Percentiles rank a stretch among this genome's conserved stretches.
phyloP scores from a whole-genome alignment of 2,888 invertebrate species.

The Dione juno region DNA sequence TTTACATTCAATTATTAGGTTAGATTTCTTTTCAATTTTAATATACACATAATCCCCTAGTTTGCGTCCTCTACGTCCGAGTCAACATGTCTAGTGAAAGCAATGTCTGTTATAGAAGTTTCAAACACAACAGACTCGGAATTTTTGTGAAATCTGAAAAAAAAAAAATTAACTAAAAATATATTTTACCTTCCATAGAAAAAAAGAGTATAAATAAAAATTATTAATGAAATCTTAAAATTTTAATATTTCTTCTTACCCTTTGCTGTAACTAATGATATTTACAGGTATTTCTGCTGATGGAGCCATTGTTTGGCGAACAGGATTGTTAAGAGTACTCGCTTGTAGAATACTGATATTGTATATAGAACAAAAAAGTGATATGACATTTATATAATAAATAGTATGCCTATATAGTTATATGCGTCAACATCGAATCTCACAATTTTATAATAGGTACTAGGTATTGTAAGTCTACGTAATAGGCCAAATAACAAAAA shows the following conservation, averaged over 20 bases:
- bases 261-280: background rate
- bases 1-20: too few relatives aligned
- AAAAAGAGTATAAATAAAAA: background rate
- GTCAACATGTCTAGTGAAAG: constrained; percentile 4
- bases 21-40: background rate
- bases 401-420: background rate
- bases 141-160: constrained; percentile 6
- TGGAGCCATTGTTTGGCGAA: background rate
- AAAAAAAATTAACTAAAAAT: background rate
- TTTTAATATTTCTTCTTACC: background rate
- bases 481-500: too few relatives aligned
- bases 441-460: too few relatives aligned
- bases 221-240: background rate
- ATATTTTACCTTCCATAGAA: background rate
- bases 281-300: background rate
- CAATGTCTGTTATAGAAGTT: background rate
- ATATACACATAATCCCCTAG: background rate
- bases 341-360: background rate
- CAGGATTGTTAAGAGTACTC: background rate
- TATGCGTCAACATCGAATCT: too few relatives aligned
- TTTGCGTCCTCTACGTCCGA: background rate
- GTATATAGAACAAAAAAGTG: background rate
- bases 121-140: background rate
- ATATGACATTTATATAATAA: background rate
- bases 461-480: too few relatives aligned